Evolutionary conservation across 1,140 invertebrate species (phyloP).

Genomic region (Venturia canescens): DNA sequence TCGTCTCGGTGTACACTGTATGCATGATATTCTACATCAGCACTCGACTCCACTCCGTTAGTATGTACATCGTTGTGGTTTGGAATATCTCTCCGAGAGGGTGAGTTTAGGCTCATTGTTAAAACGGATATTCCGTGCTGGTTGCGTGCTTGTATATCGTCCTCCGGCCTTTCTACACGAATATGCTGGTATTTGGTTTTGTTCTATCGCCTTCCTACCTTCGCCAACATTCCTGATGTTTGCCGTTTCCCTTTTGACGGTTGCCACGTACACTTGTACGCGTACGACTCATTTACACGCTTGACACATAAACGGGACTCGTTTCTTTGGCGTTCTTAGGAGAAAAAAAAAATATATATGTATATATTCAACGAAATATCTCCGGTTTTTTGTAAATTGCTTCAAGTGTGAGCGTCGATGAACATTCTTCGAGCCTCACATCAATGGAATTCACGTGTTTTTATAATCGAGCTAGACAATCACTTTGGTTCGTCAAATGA

Average conservation of each 20-base stretch:
- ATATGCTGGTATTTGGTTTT: conserved; percentile 31
- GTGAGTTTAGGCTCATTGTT: conserved; percentile 65
- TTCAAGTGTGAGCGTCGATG: too few species aligned
- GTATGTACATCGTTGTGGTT: background rate
- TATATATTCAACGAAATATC: too few species aligned
- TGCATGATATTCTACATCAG: conserved; percentile 14
- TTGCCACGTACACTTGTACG: background rate
- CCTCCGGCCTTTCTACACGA: conserved; percentile 51
- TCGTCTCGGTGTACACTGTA: conserved; percentile 1
- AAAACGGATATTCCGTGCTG: conserved; percentile 73
- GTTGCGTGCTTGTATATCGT: conserved; percentile 56
- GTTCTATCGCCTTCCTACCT: conserved; percentile 24
- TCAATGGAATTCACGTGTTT: too few species aligned
- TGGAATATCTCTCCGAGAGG: conserved; percentile 43
- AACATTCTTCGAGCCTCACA: too few species aligned
- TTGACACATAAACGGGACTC: conserved; percentile 48
- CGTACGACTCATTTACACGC: conserved; percentile 46
- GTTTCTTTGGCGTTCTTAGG: too few species aligned
- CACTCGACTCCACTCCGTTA: conserved; percentile 11
- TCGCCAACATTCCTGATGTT: conserved; percentile 29
- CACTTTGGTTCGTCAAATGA: too few species aligned
- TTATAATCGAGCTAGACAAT: too few species aligned
- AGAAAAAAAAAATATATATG: background rate
- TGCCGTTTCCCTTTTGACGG: conserved; percentile 26
- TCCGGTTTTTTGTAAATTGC: too few species aligned